phyloP scores from a whole-genome alignment of 1,140 invertebrate species.

The Drosophila athabasca region DNA sequence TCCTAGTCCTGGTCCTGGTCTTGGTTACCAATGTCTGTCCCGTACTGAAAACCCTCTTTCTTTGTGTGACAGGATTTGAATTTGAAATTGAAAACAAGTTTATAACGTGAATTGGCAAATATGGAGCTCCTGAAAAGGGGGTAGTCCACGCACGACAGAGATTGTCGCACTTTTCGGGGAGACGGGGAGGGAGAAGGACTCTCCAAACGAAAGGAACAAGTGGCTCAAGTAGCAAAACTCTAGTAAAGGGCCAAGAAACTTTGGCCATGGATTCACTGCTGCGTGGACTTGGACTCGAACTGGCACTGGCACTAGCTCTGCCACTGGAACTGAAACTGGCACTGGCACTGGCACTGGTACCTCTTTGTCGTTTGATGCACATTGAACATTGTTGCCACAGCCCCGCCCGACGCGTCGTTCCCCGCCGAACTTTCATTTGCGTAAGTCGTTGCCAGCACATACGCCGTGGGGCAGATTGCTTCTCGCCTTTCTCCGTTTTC shows the following conservation, averaged over 20 bases:
- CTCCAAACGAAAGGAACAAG: slow-evolving; percentile 56
- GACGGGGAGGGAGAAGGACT: slow-evolving; percentile 1
- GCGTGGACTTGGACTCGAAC: slow-evolving; percentile 55
- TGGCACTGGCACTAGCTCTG: slow-evolving; percentile 21
- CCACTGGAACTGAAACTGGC: slow-evolving; percentile 11
- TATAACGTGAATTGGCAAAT: slow-evolving; percentile 70
- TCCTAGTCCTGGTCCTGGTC: background rate
- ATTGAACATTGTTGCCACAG: slow-evolving; percentile 11
- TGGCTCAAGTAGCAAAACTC: slow-evolving; percentile 54
- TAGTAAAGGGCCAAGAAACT: slow-evolving; percentile 34
- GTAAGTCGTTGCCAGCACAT: slow-evolving; percentile 58
- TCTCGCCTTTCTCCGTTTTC: slow-evolving; percentile 48
- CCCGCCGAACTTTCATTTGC: slow-evolving; percentile 51
- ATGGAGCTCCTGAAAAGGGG: slow-evolving; percentile 22
- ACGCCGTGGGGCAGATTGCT: slow-evolving; percentile 52
- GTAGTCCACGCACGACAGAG: slow-evolving; percentile 55
- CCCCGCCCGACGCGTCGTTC: background rate
- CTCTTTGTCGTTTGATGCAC: slow-evolving; percentile 34
- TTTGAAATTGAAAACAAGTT: slow-evolving; percentile 72
- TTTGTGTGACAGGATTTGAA: slow-evolving; percentile 53
- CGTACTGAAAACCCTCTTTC: background rate
- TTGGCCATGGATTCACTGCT: slow-evolving; percentile 16
- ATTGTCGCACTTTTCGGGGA: slow-evolving; percentile 44
- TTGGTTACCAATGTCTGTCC: background rate
- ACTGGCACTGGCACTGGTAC: background rate